These are phyloP conservation scores for Eremophila alpestris DNA, from an alignment of 2,797 vertebrate species.

Conservation along the genomic window DNA sequence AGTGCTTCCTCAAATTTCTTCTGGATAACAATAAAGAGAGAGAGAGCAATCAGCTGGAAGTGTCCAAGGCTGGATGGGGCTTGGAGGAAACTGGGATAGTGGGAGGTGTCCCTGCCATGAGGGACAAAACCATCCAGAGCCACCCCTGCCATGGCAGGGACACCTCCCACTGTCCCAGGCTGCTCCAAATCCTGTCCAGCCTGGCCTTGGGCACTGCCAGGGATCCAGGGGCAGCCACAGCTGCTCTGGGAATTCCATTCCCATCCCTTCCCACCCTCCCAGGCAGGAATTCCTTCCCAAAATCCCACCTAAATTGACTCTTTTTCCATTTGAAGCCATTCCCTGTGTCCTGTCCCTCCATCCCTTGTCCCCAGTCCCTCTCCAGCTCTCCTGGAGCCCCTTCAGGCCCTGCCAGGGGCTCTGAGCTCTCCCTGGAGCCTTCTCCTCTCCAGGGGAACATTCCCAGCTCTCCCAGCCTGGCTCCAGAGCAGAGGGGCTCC, in stretches of 20 bases:
- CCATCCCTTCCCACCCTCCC: fast-evolving
- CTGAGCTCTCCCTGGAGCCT: not conserved
- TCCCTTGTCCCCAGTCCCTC: not conserved
- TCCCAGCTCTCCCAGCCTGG: not conserved
- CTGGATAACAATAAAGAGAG: fast-evolving
- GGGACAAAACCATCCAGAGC: no score
- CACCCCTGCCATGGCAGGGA: not conserved
- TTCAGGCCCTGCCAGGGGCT: not conserved
- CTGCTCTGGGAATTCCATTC: fast-evolving
- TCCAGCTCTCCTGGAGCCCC: not conserved
- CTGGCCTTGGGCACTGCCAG: not conserved
- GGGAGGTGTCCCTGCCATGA: not conserved
- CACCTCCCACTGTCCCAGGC: fast-evolving
- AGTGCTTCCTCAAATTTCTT: not conserved
- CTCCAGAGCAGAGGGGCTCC: not conserved
- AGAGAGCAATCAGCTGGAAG: fast-evolving
- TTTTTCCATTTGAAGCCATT: fast-evolving
- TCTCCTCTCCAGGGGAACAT: not conserved
- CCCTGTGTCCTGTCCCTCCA: not conserved
- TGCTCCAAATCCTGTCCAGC: not conserved
- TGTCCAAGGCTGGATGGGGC: fast-evolving
- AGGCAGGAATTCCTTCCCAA: not conserved
- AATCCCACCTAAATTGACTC: fast-evolving
- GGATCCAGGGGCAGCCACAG: not conserved
- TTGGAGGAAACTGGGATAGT: not conserved